Evolutionary conservation across 2,113 vertebrate species (phyloP).

Genomic region (Paramisgurnus dabryanus): DNA sequence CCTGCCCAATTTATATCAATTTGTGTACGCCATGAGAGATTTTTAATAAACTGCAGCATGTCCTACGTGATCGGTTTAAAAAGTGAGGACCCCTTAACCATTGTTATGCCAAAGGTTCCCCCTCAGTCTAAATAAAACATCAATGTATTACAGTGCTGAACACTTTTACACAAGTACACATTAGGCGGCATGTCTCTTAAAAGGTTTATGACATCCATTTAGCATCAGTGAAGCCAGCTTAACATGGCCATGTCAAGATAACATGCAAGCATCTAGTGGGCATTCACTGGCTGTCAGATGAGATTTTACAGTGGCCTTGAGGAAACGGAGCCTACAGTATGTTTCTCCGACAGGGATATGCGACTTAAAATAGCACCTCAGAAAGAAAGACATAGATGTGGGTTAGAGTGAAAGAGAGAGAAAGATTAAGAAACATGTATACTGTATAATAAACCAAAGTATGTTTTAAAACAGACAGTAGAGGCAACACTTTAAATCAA

Average conservation of each 20-base stretch:
- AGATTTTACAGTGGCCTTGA: slow-evolving; percentile 76
- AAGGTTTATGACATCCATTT: slow-evolving; percentile 80
- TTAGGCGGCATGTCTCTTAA: slow-evolving; percentile 73
- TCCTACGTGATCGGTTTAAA: slow-evolving; percentile 9
- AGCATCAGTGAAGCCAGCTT: slow-evolving; percentile 76
- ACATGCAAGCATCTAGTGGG: slow-evolving; percentile 79
- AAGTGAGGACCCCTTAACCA: slow-evolving; percentile 56
- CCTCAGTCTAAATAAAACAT: slow-evolving; percentile 64
- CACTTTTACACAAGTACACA: slow-evolving; percentile 73
- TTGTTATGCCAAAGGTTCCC: slow-evolving; percentile 62
- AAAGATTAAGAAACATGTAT: slow-evolving; percentile 27
- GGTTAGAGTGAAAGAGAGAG: slow-evolving; percentile 15
- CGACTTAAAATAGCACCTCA: slow-evolving; percentile 72
- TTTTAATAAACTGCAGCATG: slow-evolving; percentile 19
- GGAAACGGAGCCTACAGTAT: slow-evolving; percentile 61
- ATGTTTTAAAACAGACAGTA: not conserved
- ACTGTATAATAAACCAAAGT: not conserved
- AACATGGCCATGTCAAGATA: slow-evolving; percentile 81
- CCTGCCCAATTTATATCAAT: not conserved
- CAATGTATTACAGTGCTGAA: slow-evolving; percentile 73
- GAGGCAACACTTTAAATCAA: not conserved
- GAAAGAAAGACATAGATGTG: slow-evolving; percentile 48
- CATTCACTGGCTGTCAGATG: slow-evolving; percentile 81
- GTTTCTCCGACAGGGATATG: slow-evolving; percentile 66
- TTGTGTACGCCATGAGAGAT: not conserved